These are phyloP conservation scores for Drosophila lowei DNA, from an alignment of 1,140 invertebrate genomes.

Conservation along the genomic window DNA sequence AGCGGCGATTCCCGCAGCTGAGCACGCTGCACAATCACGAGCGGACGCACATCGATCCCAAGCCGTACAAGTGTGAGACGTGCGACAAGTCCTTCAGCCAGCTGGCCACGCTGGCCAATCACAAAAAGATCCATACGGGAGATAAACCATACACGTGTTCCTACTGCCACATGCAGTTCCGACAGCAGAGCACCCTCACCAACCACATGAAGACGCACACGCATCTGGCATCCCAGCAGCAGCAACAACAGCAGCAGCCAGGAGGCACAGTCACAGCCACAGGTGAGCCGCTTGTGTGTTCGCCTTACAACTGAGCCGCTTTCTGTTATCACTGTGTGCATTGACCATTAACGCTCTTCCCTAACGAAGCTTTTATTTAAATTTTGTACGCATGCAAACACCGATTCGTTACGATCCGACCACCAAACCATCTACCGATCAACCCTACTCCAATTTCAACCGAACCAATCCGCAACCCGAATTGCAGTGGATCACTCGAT, in stretches of 20 bases:
- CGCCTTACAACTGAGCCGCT: slow-evolving; percentile 77
- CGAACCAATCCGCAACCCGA: slow-evolving; percentile 23
- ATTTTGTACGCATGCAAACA: slow-evolving; percentile 80
- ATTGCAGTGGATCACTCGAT: slow-evolving; percentile 73
- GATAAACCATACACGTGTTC: slow-evolving; percentile 82
- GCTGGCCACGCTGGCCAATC: slow-evolving; percentile 77
- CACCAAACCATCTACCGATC: slow-evolving; percentile 29
- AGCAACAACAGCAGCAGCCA: slow-evolving; percentile 31
- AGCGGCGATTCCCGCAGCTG: slow-evolving; percentile 79
- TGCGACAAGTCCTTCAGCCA: slow-evolving; percentile 82
- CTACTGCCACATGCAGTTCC: slow-evolving; percentile 81
- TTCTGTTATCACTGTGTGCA: slow-evolving; percentile 80
- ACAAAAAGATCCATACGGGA: slow-evolving; percentile 82
- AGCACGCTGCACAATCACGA: slow-evolving; percentile 82
- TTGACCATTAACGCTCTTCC: slow-evolving; percentile 80
- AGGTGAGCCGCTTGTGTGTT: slow-evolving; percentile 68
- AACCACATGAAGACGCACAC: slow-evolving; percentile 83
- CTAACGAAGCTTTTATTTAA: slow-evolving; percentile 83
- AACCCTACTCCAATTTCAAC: slow-evolving; percentile 14
- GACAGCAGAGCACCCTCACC: slow-evolving; percentile 80
- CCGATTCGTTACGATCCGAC: too few species aligned
- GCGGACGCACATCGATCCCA: slow-evolving; percentile 82
- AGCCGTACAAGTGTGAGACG: slow-evolving; percentile 81
- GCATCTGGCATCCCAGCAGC: slow-evolving; percentile 55
- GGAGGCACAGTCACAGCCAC: slow-evolving; percentile 47